Evolutionary conservation across 2,888 invertebrate species (phyloP).

Genomic region (Ptychoptera albimana): DNA sequence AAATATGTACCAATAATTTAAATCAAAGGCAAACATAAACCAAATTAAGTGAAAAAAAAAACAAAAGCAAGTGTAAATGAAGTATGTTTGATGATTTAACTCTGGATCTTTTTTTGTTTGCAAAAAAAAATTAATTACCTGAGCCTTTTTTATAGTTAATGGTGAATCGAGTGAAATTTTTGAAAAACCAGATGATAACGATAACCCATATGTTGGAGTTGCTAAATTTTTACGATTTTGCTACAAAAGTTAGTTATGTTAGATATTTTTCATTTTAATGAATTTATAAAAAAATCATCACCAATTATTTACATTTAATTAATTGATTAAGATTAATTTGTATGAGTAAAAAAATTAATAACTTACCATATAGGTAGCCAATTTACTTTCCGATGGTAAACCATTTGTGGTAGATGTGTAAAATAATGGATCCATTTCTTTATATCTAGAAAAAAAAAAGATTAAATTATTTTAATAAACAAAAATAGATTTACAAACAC

Average conservation of each 20-base stretch:
- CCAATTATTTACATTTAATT: background rate
- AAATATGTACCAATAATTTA: too few species aligned
- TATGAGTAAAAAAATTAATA: slow-evolving; percentile 3
- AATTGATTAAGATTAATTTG: background rate
- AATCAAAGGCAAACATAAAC: too few species aligned
- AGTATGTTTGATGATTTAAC: too few species aligned
- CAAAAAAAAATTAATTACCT: slow-evolving; percentile 19
- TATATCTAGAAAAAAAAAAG: slow-evolving; percentile 23
- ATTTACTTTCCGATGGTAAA: slow-evolving; percentile 69
- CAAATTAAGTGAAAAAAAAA: too few species aligned
- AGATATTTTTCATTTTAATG: background rate
- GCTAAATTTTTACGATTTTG: slow-evolving; percentile 30
- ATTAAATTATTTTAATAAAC: too few species aligned
- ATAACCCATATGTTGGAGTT: slow-evolving; percentile 27
- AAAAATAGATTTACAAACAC: too few species aligned
- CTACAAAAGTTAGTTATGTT: slow-evolving; percentile 4
- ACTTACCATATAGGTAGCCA: slow-evolving; percentile 69
- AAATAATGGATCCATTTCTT: slow-evolving; percentile 59
- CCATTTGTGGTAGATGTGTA: slow-evolving; percentile 47
- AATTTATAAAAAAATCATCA: slow-evolving; percentile 3
- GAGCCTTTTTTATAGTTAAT: slow-evolving; percentile 27
- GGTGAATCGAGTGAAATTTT: slow-evolving; percentile 28
- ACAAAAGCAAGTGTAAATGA: too few species aligned
- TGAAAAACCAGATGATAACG: slow-evolving; percentile 24
- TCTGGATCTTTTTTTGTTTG: too few species aligned